Percentiles rank a stretch among this genome's conserved stretches.
These are phyloP conservation scores for Vidua macroura DNA, from an alignment of 2,113 vertebrate species.

Conservation along the genomic window DNA sequence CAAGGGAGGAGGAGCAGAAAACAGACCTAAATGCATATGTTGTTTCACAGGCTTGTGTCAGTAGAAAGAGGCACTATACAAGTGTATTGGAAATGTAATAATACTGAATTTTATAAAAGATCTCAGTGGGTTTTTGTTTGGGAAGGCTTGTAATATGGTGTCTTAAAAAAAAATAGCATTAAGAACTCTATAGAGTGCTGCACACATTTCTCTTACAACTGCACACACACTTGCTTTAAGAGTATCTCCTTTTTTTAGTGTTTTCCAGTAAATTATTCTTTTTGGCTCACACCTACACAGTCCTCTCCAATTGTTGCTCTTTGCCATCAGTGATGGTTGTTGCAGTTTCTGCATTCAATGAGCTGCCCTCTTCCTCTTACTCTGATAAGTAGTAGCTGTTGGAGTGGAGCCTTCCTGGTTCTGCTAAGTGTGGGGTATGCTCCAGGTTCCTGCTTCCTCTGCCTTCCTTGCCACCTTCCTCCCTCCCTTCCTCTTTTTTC, in stretches of 20 bases:
- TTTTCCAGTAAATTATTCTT: not conserved
- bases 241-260: not conserved
- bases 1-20: not conserved
- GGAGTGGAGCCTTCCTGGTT: not conserved
- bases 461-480: not conserved
- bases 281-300: not conserved
- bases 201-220: not conserved
- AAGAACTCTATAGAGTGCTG: not conserved
- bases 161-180: not conserved
- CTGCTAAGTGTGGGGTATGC: not conserved
- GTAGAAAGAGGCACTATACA: not conserved
- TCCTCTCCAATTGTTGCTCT: not conserved
- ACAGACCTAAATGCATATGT: not conserved
- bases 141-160: not conserved
- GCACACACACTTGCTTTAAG: not conserved
- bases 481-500: not conserved
- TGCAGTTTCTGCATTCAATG: not conserved
- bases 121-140: not conserved
- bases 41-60: not conserved
- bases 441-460: not conserved
- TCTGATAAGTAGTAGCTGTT: not conserved
- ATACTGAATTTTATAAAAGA: not conserved
- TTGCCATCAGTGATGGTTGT: not conserved
- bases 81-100: not conserved
- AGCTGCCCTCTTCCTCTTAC: not conserved